Percentiles rank a stretch among this genome's conserved stretches.
Evolutionary conservation across 2,797 vertebrate species (phyloP).

Genomic region (Glossophaga mutica): DNA sequence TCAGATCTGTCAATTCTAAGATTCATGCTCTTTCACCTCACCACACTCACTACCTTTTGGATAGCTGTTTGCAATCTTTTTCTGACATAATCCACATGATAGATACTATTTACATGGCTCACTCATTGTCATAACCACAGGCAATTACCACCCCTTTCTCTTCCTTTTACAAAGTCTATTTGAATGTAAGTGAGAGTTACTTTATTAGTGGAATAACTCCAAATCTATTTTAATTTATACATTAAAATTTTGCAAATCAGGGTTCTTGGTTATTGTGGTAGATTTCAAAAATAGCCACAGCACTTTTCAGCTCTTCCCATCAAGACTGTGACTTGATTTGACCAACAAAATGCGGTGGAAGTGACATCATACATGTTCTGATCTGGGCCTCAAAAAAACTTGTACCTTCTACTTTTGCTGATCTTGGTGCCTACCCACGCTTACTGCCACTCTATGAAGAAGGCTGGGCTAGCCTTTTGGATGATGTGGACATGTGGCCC

Average conservation of each 20-base stretch:
- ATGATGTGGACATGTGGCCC: not conserved
- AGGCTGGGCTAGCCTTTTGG: not conserved
- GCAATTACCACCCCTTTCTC: not conserved
- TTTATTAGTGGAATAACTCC: not conserved
- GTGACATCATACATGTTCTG: not conserved
- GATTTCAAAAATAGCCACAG: slow-evolving; percentile 16
- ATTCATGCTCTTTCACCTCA: not conserved
- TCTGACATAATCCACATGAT: not conserved
- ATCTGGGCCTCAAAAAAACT: not conserved
- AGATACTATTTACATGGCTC: not conserved
- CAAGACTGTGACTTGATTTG: not conserved
- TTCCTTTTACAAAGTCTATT: not conserved
- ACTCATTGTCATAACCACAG: not conserved
- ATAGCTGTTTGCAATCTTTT: not conserved
- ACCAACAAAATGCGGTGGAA: not conserved
- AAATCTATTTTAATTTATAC: not conserved
- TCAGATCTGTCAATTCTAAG: not conserved
- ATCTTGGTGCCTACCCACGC: not conserved
- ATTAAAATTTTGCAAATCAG: not conserved
- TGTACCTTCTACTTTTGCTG: not conserved
- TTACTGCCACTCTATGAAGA: not conserved
- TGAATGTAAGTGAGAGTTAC: not conserved
- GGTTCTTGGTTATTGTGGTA: not conserved
- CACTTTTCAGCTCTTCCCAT: slow-evolving; percentile 4
- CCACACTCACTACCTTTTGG: not conserved